Evolutionary conservation across 1,140 invertebrate species (phyloP).

Genomic region (Hormaphis cornu): DNA sequence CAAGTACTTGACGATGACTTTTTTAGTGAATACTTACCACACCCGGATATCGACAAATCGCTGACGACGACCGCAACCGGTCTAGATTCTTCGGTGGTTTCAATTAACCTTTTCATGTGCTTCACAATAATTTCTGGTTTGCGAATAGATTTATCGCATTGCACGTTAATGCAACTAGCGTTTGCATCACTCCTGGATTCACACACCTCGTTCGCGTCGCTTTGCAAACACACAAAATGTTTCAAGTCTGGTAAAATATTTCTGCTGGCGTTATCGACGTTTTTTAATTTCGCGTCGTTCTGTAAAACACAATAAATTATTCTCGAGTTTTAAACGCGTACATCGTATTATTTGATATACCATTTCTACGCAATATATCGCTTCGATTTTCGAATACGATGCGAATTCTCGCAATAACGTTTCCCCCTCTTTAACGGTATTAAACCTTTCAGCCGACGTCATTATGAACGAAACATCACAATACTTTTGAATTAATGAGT

Average conservation of each 20-base stretch:
- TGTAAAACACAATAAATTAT: too few species aligned
- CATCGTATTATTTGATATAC: conserved; percentile 9
- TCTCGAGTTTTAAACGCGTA: too few species aligned
- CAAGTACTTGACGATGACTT: too few species aligned
- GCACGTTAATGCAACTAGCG: not conserved
- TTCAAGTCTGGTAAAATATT: not conserved
- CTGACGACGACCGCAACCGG: not conserved
- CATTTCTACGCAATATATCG: conserved; percentile 24
- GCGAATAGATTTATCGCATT: not conserved
- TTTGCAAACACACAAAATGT: conserved; percentile 24
- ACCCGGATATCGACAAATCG: not conserved
- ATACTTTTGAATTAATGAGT: conserved; percentile 26
- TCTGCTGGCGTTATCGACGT: not conserved
- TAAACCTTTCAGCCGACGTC: conserved; percentile 7
- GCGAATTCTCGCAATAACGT: not conserved
- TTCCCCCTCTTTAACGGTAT: not conserved
- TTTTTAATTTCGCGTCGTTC: not conserved
- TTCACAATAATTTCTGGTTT: conserved; percentile 3
- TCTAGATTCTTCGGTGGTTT: not conserved
- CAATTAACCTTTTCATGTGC: not conserved
- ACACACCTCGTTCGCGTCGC: conserved; percentile 18
- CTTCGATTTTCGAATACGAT: not conserved
- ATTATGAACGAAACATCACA: conserved; percentile 21
- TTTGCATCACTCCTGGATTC: not conserved
- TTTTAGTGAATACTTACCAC: too few species aligned